Conservation (phyloP, 2,113 vertebrate species). For the Mohoua ochrocephala region DNA sequence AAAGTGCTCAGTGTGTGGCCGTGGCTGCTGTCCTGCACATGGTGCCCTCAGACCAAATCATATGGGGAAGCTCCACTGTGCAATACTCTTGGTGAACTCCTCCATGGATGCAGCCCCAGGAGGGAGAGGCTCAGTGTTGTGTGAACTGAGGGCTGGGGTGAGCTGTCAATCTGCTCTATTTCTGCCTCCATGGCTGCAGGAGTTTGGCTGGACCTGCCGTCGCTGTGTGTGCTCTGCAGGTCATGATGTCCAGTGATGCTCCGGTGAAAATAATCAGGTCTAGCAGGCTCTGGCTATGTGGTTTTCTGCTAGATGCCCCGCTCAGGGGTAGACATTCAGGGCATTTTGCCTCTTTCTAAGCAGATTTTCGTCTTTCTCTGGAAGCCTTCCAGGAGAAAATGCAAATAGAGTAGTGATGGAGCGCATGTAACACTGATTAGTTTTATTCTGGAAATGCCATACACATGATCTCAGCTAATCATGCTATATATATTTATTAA, state of each 20-base stretch:
- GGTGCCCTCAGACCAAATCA: neutral
- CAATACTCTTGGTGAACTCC: accelerated
- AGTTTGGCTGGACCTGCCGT: neutral
- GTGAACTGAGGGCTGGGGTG: neutral
- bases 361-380: neutral
- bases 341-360: neutral
- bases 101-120: neutral
- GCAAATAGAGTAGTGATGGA: slow-evolving; percentile 33
- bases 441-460: slow-evolving; percentile 47
- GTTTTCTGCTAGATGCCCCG: neutral
- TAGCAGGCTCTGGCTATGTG: neutral
- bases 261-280: neutral
- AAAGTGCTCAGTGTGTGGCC: accelerated
- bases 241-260: accelerated
- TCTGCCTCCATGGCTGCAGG: neutral
- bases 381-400: slow-evolving; percentile 46
- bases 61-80: neutral
- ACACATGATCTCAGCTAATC: neutral
- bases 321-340: neutral
- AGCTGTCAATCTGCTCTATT: neutral
- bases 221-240: accelerated
- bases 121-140: neutral
- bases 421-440: neutral
- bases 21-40: neutral
- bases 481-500: neutral